A percentile compares a stretch with the other conserved stretches of the same genome.
Evolutionary conservation across 1,140 invertebrate genomes (phyloP).

Genomic region (Pseudachorutes palmiensis): DNA sequence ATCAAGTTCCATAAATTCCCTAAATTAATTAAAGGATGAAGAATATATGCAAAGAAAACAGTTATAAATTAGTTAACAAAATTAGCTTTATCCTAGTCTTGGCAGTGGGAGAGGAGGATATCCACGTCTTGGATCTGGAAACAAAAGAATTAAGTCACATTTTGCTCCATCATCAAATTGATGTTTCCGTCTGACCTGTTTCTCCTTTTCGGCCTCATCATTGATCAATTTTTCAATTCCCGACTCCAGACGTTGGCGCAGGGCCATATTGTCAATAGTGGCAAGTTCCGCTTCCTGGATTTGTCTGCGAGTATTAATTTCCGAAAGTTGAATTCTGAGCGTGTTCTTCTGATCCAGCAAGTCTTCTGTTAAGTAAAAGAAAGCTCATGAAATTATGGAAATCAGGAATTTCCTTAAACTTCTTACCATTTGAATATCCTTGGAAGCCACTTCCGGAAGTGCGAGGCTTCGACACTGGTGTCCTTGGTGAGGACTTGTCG

Average conservation of each 20-base stretch:
- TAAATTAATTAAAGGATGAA: not conserved
- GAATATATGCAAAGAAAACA: too few relatives aligned
- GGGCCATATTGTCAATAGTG: slow-evolving; percentile 73
- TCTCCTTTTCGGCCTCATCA: slow-evolving; percentile 69
- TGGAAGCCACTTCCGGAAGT: not conserved
- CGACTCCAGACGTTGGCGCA: slow-evolving; percentile 71
- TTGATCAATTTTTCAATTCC: slow-evolving; percentile 65
- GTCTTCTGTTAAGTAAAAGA: slow-evolving; percentile 13
- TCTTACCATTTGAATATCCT: not conserved
- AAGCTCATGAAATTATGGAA: too few relatives aligned
- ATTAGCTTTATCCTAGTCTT: too few relatives aligned
- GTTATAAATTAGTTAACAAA: too few relatives aligned
- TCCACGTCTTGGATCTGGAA: not conserved
- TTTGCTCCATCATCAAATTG: not conserved
- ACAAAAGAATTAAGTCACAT: slow-evolving; percentile 15
- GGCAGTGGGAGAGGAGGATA: not conserved
- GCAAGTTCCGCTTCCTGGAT: slow-evolving; percentile 74
- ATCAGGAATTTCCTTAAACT: too few relatives aligned
- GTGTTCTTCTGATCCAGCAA: slow-evolving; percentile 23
- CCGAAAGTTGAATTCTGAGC: slow-evolving; percentile 56
- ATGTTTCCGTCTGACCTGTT: slow-evolving; percentile 55
- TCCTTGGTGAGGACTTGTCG: slow-evolving; percentile 16
- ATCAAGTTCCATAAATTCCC: not conserved
- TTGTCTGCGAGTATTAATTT: slow-evolving; percentile 59
- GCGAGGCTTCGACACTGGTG: not conserved